Base-by-base conservation (phyloP, 1,140 invertebrate genomes). In the Lepidurus packardi region DNA sequence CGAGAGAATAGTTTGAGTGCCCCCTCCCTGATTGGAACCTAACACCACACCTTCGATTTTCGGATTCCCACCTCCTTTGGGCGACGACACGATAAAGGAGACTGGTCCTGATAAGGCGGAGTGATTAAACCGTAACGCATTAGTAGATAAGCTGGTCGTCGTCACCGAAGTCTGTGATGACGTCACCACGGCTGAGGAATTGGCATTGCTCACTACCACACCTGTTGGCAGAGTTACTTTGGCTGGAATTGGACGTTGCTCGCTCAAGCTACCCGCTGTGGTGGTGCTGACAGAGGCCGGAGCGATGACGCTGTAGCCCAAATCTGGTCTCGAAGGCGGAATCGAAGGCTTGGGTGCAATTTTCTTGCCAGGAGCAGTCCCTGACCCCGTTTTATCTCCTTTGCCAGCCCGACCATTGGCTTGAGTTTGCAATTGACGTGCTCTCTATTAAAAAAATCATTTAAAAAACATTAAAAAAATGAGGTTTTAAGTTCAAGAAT, bases 231-330 rank as follows among this genome's bases (percentile, higher is more conserved):
- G 44, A n/a, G 53, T 16, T 21, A 42, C 75, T 45, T 43, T 77
- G 43, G 75, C 34, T 13, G 43, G 11, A 11, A 45, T n/a, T 1
- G 47, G 34, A 6, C 75, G 75, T 77, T 34, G 9, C 1, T 43
- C 34, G 13, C 8, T 47, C 43, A 45, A 6, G 4, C 3, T 47
- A 21, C 42, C 47, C 10, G 41, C 6, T 10, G 75, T 13, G 25
- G 25, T 42, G 7, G 75, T 8, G 9, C n/a, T 25, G 16, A 43
- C 47, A 25, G 44, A 11, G 8, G 47, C 42, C 42, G 75, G 47
- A 9, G 75, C 43, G 43, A 77, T 77, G 4, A 77, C 75, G 24
- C 43, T 77, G 75, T 77, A 77, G 11, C 75, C 75, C 75, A 77
- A 47, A 45, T 77, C 75, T 10, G 75, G 24, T 44, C 47, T 24